Base-by-base conservation (phyloP, 1,140 invertebrate species). In the Battus philenor region DNA sequence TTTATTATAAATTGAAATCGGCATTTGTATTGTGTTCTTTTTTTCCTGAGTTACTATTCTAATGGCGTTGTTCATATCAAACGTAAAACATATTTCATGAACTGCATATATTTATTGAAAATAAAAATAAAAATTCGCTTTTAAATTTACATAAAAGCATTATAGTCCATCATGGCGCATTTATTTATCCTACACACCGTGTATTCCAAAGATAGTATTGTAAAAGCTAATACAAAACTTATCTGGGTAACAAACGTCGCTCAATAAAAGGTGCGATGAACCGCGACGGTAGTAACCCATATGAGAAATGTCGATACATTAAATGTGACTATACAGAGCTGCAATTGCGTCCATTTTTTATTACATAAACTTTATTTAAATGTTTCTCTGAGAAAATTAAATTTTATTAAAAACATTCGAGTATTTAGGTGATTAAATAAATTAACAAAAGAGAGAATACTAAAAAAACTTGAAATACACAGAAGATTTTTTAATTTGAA, bases 251-350 rank as follows among this genome's bases (percentile, higher is more conserved):
- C 79, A 83, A 83, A 83, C 76, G 79, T 65, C 61, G 61, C 61
- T 72, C 74, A 80, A 79, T 83, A 83, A 83, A 78, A 78, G 64
- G 76, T 77, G 54, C 74, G 66, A 78, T 80, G 79, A 81, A 79
- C 77, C 66, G 55, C 56, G 61, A 63, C 74, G 73, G 76, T 75
- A 83, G 74, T 83, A 80, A 72, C 72, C 69, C 60, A 69, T 77
- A 79, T 83, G 76, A 80, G 73, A 83, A 75, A 78, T 72, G 72
- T 78, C 61, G 64, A 78, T 66, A 67, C 57, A 64, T 65, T 58
- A 53, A 43, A 24, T n/a, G 26, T 33, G 55, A 48, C 6, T 56
- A n/a, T 45, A 27, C 47, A 47, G 74, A 80, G 76, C 17, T 61
- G 73, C 15, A 68, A 59, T 12, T 24, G 26, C 46, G n/a, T 49